Percentiles rank a stretch among this genome's conserved stretches.
phyloP scores from a whole-genome alignment of 2,888 invertebrate genomes.

The Leptogaster cylindrica region DNA sequence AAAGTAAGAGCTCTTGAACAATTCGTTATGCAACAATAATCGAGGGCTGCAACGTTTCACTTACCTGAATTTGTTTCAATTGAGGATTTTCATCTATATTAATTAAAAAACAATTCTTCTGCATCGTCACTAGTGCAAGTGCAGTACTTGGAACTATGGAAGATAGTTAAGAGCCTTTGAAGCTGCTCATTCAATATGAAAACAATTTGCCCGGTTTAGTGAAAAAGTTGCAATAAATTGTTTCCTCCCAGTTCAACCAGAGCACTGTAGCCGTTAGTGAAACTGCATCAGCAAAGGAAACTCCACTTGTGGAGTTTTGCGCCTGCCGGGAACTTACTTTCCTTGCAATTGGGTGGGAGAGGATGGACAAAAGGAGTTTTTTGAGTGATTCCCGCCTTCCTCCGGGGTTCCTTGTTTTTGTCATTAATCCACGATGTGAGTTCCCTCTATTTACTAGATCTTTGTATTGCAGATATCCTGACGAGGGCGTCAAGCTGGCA shows the following conservation, averaged over 20 bases:
- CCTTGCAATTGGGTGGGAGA: slow-evolving; percentile 6
- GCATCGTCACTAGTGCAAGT: too few relatives aligned
- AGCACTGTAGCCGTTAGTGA: slow-evolving; percentile 15
- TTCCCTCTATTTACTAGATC: too few relatives aligned
- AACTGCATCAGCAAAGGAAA: slow-evolving; percentile 1
- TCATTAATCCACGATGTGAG: slow-evolving; percentile 13
- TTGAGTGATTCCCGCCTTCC: neutral
- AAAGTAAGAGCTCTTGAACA: too few relatives aligned
- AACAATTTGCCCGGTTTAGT: slow-evolving; percentile 10
- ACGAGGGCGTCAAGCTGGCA: too few relatives aligned
- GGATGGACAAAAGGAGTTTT: neutral
- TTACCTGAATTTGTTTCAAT: too few relatives aligned
- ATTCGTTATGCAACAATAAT: too few relatives aligned
- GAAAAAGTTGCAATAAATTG: slow-evolving; percentile 22
- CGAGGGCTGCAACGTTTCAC: too few relatives aligned
- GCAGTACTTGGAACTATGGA: too few relatives aligned
- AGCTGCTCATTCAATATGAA: slow-evolving; percentile 4
- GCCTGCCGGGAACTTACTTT: neutral
- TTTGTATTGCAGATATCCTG: too few relatives aligned
- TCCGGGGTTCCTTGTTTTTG: neutral
- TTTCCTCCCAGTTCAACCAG: neutral
- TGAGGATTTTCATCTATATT: too few relatives aligned
- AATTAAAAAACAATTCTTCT: too few relatives aligned
- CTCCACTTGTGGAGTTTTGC: slow-evolving; percentile 6
- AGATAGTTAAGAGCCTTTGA: neutral